Base-by-base conservation (phyloP, 2,888 invertebrate genomes). In the Dugesia japonica region DNA sequence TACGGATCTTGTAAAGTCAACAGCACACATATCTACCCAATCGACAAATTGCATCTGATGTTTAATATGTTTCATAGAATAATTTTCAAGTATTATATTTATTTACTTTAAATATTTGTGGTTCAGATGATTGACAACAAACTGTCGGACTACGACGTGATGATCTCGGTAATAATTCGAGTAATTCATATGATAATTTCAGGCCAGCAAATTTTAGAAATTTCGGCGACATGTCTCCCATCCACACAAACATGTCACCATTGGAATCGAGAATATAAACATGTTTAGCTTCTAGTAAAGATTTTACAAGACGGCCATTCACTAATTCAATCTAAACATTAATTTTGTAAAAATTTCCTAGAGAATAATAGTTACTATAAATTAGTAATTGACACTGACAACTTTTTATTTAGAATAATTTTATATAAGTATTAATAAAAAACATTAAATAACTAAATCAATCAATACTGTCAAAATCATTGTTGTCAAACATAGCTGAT, bases 1-100 rank as follows among this genome's bases (percentile, higher is more conserved):
- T 0, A 95, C 95, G 0, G 97, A 97, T 79, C 97, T 89, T 0
- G 98, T 98, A 85, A 94, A 98, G 86, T 99, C 98, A 7, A 97
- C 97, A 0, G 83, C 94, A 81, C 98, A 92, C 23, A 98, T 94
- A 85, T 98, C 97, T 83, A 98, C 95, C 98, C 98, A 98, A 9
- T 93, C 94, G 72, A 89, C 86, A 86, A 98, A 99, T 86, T 97
- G 95, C 0, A 91, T 91, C 85, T 97, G 95, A 86, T 98, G 98
- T 31, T 31, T 4, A 31, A 31, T 31, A 31, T n/a, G n/a, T n/a
- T n/a, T n/a, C n/a, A n/a, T n/a, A n/a, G n/a, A n/a, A n/a, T n/a
- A n/a, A n/a, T n/a, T n/a, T n/a, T n/a, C n/a, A n/a, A n/a, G n/a
- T n/a, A n/a, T n/a, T n/a, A n/a, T n/a, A n/a, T 15, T 42, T 15